Base-by-base conservation (phyloP, 2,888 invertebrate genomes). In the Trachelus stipa region DNA sequence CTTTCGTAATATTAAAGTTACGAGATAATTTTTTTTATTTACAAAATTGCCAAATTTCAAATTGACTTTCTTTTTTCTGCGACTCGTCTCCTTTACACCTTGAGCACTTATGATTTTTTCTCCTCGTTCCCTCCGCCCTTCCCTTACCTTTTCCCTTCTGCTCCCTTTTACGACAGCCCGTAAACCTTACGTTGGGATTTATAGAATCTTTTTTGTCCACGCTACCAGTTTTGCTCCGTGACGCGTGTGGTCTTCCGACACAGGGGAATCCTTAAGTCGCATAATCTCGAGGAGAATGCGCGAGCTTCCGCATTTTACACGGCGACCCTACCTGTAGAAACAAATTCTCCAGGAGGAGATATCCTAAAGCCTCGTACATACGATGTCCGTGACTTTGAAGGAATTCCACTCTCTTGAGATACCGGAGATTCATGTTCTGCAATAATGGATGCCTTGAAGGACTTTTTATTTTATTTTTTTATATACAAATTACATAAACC, bases 61-160 rank as follows among this genome's bases (percentile, higher is more conserved):
- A 56, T 23, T 56, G 0, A 15, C 23, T 0, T 23, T 56, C 23
- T 9, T 3, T 15, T 23, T 9, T 23, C 40, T 56, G 1, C 56
- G 9, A 56, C 23, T 2, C 23, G 56, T 23, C 23, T 56, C 56
- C 23, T 0, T 23, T 9, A 23, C 23, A 15, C 40, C 23, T 15
- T 2, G 23, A 23, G 56, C 6, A 1, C 9, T 23, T 6, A 23
- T 23, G 23, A 56, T 56, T 74, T 73, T 69, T 75, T 71, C 71
- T 33, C 11, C 76, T 73, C 73, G 79, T 77, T 76, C 68, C 68
- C 80, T 40, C 73, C 69, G 68, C 30, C 56, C 76, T 77, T 78
- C 79, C 77, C 74, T 34, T 77, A 56, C n/a, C 74, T 71, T 73
- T 73, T 71, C n/a, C 73, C 76, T 74, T 74, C 34, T 37, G 33